These are phyloP conservation scores for Cyprinus carpio DNA, from an alignment of 2,113 vertebrate species.

Conservation along the genomic window DNA sequence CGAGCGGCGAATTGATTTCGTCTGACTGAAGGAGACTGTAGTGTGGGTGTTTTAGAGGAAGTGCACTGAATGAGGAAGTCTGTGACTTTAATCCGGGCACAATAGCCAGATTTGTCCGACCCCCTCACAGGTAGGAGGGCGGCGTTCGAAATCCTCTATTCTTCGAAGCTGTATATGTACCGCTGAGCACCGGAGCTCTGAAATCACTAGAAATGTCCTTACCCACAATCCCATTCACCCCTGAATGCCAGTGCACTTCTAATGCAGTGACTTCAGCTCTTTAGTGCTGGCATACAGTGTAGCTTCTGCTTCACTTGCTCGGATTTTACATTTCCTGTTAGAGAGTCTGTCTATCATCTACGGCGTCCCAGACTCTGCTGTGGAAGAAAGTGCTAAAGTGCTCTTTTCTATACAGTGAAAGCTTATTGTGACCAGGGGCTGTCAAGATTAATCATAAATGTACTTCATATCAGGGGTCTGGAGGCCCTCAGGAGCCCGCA, in stretches of 20 bases:
- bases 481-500: too few species aligned
- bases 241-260: neutral
- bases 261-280: neutral
- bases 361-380: neutral
- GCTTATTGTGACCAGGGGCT: neutral
- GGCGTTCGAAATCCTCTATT: conserved; percentile 64
- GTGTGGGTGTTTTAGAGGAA: conserved; percentile 49
- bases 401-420: neutral
- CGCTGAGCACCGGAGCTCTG: conserved; percentile 56
- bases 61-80: conserved; percentile 61
- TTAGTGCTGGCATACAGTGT: neutral
- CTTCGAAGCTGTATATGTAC: conserved; percentile 60
- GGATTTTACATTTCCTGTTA: neutral
- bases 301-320: neutral
- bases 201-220: conserved; percentile 18
- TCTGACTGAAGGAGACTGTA: conserved; percentile 51
- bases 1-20: conserved; percentile 60
- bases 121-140: conserved; percentile 73
- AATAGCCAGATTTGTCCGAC: conserved; percentile 76
- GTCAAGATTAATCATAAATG: neutral
- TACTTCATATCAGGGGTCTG: neutral
- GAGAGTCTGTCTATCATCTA: neutral
- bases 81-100: conserved; percentile 75
- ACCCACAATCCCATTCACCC: conserved; percentile 16
- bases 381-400: neutral